Evolutionary conservation across 35 echinoderm and acorn worm species (phyloP), one percentile per base, ranked within the genome.

Genomic region (Stichopus chloronotus): DNA sequence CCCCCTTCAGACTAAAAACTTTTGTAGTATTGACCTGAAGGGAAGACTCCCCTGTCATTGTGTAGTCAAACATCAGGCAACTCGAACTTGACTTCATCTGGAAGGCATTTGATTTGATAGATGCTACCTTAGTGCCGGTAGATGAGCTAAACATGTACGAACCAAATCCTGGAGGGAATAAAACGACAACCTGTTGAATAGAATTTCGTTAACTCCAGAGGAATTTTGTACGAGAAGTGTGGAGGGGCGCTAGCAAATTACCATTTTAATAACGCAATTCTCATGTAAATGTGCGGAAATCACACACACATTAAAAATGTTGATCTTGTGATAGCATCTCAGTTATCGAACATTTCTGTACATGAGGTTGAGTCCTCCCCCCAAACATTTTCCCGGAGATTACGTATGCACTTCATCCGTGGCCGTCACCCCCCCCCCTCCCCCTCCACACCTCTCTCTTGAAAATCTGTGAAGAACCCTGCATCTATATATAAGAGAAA

Each of bases 21-120:
- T 74, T 7, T 1, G 22, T 4, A n/a, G 7, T 14, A 4, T 85
- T 58, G 58, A 85, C 8, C 57, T 85, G 82, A 20, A 85, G 82
- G 16, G 82, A 57, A 4, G 56, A 13, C 7, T 7, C 24, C 10
- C 82, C 81, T 17, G 0, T 58, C 8, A 58, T 84, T 57, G 5
- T n/a, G 55, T 84, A 84, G 21, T 84, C 81, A 19, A 84, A 84
- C 14, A 84, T 58, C 20, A 58, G 53, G 23, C 81, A 84, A 9
- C 23, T 55, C 5, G 12, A 7, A n/a, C n/a, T n/a, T 21, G 12
- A 7, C 19, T 16, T 17, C 13, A 84, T 13, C 57, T 57, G 16
- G 57, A 57, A 84, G 5, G 54, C 81, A 17, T 54, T 84, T 52
- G 81, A 57, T 57, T 11, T 20, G n/a, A 84, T 19, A 58, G 53